Conservation (phyloP, 2,113 vertebrate species). For the Tringa solitaria region DNA sequence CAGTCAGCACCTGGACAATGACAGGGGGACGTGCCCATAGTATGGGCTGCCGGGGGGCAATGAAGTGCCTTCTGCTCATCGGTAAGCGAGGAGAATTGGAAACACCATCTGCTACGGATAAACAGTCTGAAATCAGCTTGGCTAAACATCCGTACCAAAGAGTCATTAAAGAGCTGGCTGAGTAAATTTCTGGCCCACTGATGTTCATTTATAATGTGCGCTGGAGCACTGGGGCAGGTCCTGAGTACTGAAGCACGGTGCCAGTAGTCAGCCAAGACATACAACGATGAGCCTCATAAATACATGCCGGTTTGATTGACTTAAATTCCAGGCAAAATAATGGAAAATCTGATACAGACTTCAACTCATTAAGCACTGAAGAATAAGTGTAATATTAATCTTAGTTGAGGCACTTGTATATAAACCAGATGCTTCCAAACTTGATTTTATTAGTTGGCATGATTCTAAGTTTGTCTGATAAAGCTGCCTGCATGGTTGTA, state of each 20-base stretch:
- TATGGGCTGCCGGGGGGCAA: not conserved
- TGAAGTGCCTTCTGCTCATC: not conserved
- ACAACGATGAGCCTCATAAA: not conserved
- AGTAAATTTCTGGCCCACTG: not conserved
- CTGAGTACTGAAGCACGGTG: not conserved
- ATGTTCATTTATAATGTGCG: not conserved
- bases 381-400: not conserved
- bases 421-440: not conserved
- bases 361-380: not conserved
- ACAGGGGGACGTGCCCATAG: not conserved
- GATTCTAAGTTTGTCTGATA: not conserved
- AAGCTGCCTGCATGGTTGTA: not conserved
- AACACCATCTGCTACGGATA: not conserved
- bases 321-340: conserved; percentile 2
- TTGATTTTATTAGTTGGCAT: not conserved
- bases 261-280: not conserved
- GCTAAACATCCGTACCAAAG: not conserved
- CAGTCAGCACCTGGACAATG: not conserved
- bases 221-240: not conserved
- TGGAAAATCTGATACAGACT: conserved; percentile 20
- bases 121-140: conserved; percentile 11
- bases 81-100: not conserved
- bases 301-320: not conserved
- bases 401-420: not conserved
- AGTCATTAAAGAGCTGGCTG: not conserved